phyloP scores from a whole-genome alignment of 92 coral and sea anemone species.

The Phenganax stokvisi region DNA sequence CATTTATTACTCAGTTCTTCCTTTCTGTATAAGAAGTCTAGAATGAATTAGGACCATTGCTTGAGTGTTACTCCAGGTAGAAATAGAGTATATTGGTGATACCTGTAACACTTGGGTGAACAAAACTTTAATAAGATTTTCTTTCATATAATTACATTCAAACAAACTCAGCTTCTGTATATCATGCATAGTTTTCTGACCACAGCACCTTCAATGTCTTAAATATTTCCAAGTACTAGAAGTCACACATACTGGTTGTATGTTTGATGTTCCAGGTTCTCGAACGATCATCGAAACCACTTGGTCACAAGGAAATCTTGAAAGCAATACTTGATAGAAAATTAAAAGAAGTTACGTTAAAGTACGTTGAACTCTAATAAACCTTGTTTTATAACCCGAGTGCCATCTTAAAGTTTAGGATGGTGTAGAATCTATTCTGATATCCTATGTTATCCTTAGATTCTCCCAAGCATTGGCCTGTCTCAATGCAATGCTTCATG shows the following conservation, averaged over 20 bases:
- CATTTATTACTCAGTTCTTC: too few relatives aligned
- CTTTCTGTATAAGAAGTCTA: too few relatives aligned
- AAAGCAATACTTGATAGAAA: constrained; percentile 80
- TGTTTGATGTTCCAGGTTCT: constrained; percentile 58
- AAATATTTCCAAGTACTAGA: constrained; percentile 8
- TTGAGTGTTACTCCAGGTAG: too few relatives aligned
- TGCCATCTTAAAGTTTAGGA: background rate
- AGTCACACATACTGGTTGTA: constrained; percentile 34
- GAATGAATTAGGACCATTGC: too few relatives aligned
- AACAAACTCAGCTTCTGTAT: too few relatives aligned
- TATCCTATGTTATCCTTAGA: constrained; percentile 23
- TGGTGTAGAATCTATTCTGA: background rate
- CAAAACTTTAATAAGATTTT: too few relatives aligned
- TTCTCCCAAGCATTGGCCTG: constrained; percentile 77
- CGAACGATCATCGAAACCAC: constrained; percentile 63
- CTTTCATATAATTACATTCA: too few relatives aligned
- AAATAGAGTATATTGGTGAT: too few relatives aligned
- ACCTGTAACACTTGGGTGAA: too few relatives aligned
- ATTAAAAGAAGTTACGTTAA: constrained; percentile 73
- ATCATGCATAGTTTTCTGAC: too few relatives aligned
- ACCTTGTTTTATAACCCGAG: background rate
- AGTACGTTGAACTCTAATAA: background rate
- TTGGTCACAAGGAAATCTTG: constrained; percentile 90
- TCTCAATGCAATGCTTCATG: constrained; percentile 96
- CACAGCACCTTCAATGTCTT: too few relatives aligned